Evolutionary conservation across 2,113 vertebrate species (phyloP), one percentile per base, ranked within the genome.

Genomic region (Daphoenositta chrysoptera): DNA sequence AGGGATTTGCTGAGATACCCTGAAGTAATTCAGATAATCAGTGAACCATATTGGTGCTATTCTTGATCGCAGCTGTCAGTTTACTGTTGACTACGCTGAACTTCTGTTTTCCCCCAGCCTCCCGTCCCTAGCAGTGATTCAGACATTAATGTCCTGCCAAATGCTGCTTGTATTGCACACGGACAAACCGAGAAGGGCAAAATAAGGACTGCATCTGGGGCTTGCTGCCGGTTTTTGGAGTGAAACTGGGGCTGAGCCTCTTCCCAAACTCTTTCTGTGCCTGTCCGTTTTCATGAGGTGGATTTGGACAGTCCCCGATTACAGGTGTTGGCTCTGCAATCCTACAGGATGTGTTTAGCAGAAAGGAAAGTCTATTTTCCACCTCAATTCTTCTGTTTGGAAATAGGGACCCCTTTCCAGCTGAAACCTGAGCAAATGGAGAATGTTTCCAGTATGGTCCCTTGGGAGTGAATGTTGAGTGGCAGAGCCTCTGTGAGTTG

Each of bases 11-110:
- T 91, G 68, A 70, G 71, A 76, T 88, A 53, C 76, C 78, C 39
- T 88, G 83, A 88, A 88, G 81, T 96, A 90, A 94, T 93, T 93
- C 57, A 79, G 61, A 76, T 91, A 58, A 83, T 81, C 83, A 51
- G 37, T 78, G 78, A 94, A 64, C 76, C 37, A 22, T 66, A 42
- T 42, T 70, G 80, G 48, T 79, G 44, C 44, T 87, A 7, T 53
- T 95, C 60, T 16, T 40, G 72, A 42, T 60, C 2, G 1, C 69
- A 78, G 21, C 65, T 93, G 69, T 70, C 63, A 58, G 35, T 75
- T 87, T 45, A 31, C 65, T 61, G 21, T 77, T 93, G 80, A n/a
- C 75, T 89, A 23, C 10, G 6, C 23, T 35, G 56, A 66, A 63
- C 73, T 42, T 78, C 56, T 87, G 47, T 71, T 94, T 96, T 44